Base-by-base conservation (phyloP, 2,113 vertebrate genomes). In the Psammodynastes pulverulentus region DNA sequence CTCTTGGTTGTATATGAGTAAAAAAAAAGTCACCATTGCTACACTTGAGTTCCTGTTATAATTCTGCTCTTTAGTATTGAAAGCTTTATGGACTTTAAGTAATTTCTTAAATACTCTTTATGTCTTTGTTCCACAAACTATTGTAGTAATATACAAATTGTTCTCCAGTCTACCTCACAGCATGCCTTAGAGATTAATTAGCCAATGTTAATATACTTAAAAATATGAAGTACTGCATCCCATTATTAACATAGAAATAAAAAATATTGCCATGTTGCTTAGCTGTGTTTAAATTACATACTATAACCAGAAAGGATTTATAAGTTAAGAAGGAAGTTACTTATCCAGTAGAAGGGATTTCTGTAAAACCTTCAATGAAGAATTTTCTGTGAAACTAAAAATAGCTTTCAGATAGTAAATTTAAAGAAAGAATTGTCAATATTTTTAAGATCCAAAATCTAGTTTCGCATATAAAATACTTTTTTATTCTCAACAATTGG, bases 171-270 rank as follows among this genome's bases (percentile, higher is more conserved):
- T 92, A 85, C 34, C 7, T 9, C 87, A 85, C 51, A 89, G 87
- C 72, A 58, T 58, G 52, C 89, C 87, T 92, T 52, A 85, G 87
- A 56, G 72, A 84, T 89, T 89, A 92, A 92, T 92, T 92, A 89
- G 87, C 67, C 72, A 89, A 49, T 89, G 52, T 85, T 92, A 43
- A 53, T 62, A 89, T 62, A 89, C 87, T 89, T 10, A 13, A 92
- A 89, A 92, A 84, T 54, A 21, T 92, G 56, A 89, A 58, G 49
- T 13, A 49, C 51, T 92, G 51, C 26, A 92, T 84, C n/a, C n/a
- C 39, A 39, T 92, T 88, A 92, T 92, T 92, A 92, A 89, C 48
- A 92, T 49, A 43, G 29, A 88, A 92, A 67, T 88, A 17, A 46
- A 29, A 84, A 39, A 92, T 85, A 89, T 21, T 84, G 67, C 89